Conservation (phyloP, 2,113 vertebrate species). For the Phalacrocorax brasilianus region DNA sequence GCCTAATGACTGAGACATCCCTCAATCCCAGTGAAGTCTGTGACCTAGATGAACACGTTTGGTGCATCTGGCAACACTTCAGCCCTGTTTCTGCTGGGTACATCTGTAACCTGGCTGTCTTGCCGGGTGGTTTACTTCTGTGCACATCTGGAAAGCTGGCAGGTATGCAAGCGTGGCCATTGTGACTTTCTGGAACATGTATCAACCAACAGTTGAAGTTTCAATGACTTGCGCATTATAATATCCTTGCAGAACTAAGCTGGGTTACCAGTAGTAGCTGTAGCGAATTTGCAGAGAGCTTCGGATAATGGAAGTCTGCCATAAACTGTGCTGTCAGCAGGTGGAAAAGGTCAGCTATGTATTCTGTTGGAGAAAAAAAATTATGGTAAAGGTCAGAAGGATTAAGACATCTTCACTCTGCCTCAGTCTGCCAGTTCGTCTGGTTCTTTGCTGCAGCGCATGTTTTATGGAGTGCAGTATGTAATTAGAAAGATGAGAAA, state of each 20-base stretch:
- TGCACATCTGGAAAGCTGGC: conserved; percentile 1
- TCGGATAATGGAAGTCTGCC: conserved; percentile 17
- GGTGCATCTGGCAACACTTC: neutral
- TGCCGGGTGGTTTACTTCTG: neutral
- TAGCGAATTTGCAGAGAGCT: neutral
- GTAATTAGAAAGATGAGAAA: conserved; percentile 70
- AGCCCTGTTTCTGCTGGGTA: neutral
- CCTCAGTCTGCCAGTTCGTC: conserved; percentile 23
- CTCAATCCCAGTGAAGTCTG: neutral
- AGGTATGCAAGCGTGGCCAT: neutral
- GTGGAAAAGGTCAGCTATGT: conserved; percentile 52
- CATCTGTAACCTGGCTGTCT: conserved; percentile 5
- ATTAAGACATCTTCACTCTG: conserved; percentile 50
- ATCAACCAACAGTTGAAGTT: neutral
- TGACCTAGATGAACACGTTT: neutral
- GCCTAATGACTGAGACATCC: neutral
- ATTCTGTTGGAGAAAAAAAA: conserved; percentile 46
- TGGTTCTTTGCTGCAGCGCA: conserved; percentile 16
- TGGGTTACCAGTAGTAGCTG: neutral
- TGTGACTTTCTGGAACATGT: neutral
- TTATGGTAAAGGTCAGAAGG: conserved; percentile 53
- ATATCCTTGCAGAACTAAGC: neutral
- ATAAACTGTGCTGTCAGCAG: neutral
- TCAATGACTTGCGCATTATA: neutral
- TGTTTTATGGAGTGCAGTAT: conserved; percentile 51